Percentiles rank a stretch among this genome's conserved stretches.
Evolutionary conservation across 2,888 invertebrate genomes (phyloP).

Genomic region (Latheticus oryzae): DNA sequence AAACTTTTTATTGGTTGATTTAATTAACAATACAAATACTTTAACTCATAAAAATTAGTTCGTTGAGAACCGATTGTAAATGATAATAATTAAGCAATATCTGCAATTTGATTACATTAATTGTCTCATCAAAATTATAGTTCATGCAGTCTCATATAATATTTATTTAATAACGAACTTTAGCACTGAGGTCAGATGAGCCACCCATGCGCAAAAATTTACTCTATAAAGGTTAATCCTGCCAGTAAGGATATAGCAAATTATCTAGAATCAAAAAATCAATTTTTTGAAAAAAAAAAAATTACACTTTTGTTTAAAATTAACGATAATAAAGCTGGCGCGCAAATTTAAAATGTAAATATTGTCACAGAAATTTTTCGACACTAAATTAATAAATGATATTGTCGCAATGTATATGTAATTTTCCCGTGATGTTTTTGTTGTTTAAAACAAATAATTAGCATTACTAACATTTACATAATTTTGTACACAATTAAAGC

Average conservation of each 20-base stretch:
- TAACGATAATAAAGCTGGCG: conserved; percentile 2
- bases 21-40: conserved; percentile 23
- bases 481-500: conserved; percentile 34
- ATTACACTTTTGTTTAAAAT: conserved; percentile 8
- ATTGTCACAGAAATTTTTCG: conserved; percentile 1
- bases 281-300: too few relatives aligned
- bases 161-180: conserved; percentile 17
- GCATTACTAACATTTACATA: conserved; percentile 36
- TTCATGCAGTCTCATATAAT: conserved; percentile 4
- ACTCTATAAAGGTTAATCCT: conserved; percentile 23
- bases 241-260: neutral
- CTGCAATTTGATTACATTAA: conserved; percentile 13
- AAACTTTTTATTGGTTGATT: conserved; percentile 12
- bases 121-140: conserved; percentile 9
- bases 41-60: neutral
- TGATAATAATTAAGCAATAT: conserved; percentile 17
- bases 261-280: neutral
- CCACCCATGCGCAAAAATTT: conserved; percentile 19
- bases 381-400: neutral
- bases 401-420: conserved; percentile 25
- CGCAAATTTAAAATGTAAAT: conserved; percentile 20
- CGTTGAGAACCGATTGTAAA: too few relatives aligned
- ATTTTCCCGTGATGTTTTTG: conserved; percentile 28
- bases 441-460: conserved; percentile 27
- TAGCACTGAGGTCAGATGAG: conserved; percentile 18